Evolutionary conservation across 35 echinoderm and acorn worm species (phyloP), one percentile per base, ranked within the genome.

Genomic region (Apostichopus parvimensis): DNA sequence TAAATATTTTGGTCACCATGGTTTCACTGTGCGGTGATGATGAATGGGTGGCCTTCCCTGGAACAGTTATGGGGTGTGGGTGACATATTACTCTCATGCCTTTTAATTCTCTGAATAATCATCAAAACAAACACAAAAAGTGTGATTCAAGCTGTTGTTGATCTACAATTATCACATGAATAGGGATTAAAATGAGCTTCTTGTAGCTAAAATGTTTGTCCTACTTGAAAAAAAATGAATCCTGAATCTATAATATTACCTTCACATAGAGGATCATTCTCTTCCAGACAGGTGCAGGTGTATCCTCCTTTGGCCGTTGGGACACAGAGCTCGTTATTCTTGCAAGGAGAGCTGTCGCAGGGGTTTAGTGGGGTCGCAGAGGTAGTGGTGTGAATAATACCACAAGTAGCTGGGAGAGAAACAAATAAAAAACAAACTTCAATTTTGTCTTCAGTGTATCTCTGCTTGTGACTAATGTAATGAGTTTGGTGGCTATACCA

Each of bases 341-440:
- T 92, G 65, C 95, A 96, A 0, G 95, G 95, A 24, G 91, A 87
- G 53, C 95, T 96, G 12, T 86, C 59, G 45, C 95, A 96, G 5
- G 83, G 62, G 15, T 83, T 93, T 6, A 83, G 55, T 4, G 75
- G 52, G 58, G 8, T 8, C 72, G 52, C 10, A 53, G 77, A 2
- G 54, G 76, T 10, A 52, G 76, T 73, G 66, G 53, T 87, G 34
- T 82, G n/a, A 12, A 58, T 84, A 18, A 75, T 22, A 75, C 71
- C 71, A 75, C 71, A 75, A n/a, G 21, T 18, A 18, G 17, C 71
- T 75, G 34, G 34, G 34, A 45, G 34, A 0, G 34, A 45, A 45
- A 34, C 2, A 45, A 45, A 45, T 45, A 45, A 4, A 45, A 45
- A 45, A 45, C 26, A 3, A 45, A 45, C 34, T 45, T 45, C 0